phyloP scores from a whole-genome alignment of 2,113 vertebrate species.

The Lasiurus cinereus region DNA sequence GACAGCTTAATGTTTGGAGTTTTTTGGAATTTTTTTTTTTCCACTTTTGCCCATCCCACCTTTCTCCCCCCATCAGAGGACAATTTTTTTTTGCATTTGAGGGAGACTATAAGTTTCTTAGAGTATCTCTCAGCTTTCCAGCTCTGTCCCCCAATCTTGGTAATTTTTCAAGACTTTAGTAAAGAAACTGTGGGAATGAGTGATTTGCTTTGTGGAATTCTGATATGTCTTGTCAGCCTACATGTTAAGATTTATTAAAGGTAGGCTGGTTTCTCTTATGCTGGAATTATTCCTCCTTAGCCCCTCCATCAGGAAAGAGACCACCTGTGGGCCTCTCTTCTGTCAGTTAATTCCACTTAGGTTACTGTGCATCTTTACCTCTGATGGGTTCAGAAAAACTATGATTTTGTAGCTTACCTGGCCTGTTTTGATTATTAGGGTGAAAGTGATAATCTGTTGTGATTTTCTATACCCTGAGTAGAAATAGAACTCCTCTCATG shows the following conservation, averaged over 20 bases:
- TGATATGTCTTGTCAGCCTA: background rate
- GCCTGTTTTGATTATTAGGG: slow-evolving; percentile 18
- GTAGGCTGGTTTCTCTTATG: background rate
- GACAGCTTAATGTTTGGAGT: background rate
- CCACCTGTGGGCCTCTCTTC: background rate
- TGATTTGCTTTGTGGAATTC: slow-evolving; percentile 34
- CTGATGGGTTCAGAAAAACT: background rate
- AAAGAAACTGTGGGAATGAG: background rate
- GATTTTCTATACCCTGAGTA: background rate
- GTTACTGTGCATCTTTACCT: slow-evolving; percentile 27
- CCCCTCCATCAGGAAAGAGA: background rate
- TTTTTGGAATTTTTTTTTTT: background rate
- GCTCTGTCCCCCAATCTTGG: background rate
- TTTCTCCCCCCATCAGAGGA: background rate
- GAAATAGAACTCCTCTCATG: background rate
- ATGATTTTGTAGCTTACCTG: slow-evolving; percentile 1
- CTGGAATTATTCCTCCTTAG: background rate
- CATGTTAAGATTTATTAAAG: background rate
- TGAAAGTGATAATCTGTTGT: background rate
- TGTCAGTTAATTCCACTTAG: slow-evolving; percentile 1
- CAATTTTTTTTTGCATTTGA: slow-evolving; percentile 3
- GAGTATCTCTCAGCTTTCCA: background rate
- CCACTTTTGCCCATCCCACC: background rate
- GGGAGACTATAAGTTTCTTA: background rate
- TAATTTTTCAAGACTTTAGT: slow-evolving; percentile 1